Evolutionary conservation across 2,113 vertebrate genomes (phyloP).

Genomic region (Cyanoderma ruficeps): DNA sequence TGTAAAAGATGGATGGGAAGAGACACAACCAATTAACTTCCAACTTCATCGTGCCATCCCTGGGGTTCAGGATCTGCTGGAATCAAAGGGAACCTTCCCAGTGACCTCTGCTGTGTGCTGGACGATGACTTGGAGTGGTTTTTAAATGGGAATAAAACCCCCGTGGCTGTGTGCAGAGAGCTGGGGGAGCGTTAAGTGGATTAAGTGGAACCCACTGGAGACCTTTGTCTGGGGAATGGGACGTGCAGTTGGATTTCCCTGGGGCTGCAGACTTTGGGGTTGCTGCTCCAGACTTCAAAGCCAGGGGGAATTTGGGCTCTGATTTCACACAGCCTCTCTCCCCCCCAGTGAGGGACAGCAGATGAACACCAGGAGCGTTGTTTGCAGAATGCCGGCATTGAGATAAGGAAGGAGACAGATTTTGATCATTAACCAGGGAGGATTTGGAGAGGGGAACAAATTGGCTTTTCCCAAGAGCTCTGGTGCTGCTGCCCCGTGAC

Average conservation of each 20-base stretch:
- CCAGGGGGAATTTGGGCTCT: not conserved
- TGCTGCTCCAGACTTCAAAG: not conserved
- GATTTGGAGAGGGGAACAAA: not conserved
- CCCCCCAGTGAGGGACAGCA: not conserved
- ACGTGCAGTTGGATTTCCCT: not conserved
- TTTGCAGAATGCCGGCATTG: constrained; percentile 8
- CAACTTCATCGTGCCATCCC: not conserved
- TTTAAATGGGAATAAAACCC: not conserved
- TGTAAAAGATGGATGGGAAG: not conserved
- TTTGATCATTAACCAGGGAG: constrained; percentile 23
- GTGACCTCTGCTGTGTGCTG: not conserved
- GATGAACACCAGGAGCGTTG: not conserved
- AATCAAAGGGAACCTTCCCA: not conserved
- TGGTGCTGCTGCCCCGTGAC: not conserved
- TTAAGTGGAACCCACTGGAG: not conserved
- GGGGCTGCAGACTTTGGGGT: not conserved
- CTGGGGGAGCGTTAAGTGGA: not conserved
- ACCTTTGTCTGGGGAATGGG: not conserved
- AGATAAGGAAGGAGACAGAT: constrained; percentile 20
- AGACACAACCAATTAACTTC: not conserved
- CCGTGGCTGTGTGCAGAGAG: not conserved
- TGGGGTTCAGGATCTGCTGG: not conserved
- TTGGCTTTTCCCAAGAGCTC: not conserved
- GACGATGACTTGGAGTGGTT: not conserved
- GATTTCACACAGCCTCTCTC: not conserved